These are phyloP conservation scores for Cnemophilus loriae DNA, from an alignment of 2,113 vertebrate genomes.

Conservation along the genomic window DNA sequence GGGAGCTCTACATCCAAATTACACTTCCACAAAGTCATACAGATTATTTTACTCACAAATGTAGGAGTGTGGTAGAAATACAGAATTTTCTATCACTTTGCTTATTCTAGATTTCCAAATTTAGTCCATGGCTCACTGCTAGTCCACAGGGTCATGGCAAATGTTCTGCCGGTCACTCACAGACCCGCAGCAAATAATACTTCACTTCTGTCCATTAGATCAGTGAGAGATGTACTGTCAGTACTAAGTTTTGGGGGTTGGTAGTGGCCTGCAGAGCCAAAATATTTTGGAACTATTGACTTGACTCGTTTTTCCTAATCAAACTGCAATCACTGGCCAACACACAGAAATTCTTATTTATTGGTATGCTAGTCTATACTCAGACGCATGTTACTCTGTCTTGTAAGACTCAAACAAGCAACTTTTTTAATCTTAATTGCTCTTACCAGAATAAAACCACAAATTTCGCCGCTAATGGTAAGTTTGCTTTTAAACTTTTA, in stretches of 20 bases:
- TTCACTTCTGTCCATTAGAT: background rate
- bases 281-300: background rate
- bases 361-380: background rate
- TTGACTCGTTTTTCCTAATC: background rate
- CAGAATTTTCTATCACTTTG: background rate
- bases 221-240: background rate
- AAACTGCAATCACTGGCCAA: background rate
- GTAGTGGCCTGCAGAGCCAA: background rate
- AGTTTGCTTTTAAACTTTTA: background rate
- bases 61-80: background rate
- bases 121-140: background rate
- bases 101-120: background rate
- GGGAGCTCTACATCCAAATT: background rate
- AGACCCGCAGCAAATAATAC: background rate
- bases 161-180: background rate
- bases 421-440: background rate
- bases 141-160: background rate
- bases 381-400: background rate
- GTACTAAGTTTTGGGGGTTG: background rate
- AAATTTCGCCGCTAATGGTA: background rate
- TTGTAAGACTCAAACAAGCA: background rate
- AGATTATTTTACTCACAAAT: background rate
- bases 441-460: background rate
- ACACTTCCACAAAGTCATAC: background rate
- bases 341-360: background rate